Evolutionary conservation across 2,797 vertebrate species (phyloP).

Genomic region (Acridotheres tristis): DNA sequence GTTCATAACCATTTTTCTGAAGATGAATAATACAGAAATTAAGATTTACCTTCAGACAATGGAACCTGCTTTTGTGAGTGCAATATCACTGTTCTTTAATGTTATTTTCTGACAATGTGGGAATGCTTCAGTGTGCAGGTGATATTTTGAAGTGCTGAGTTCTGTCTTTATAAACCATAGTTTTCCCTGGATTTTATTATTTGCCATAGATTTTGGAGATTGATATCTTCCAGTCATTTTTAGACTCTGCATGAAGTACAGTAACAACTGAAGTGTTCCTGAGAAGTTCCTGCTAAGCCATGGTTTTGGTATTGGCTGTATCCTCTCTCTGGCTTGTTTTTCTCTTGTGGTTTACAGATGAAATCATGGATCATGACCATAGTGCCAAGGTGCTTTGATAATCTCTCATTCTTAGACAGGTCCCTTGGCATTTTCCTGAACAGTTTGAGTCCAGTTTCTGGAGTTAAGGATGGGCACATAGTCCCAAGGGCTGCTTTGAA

Average conservation of each 20-base stretch:
- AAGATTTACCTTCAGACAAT: neutral
- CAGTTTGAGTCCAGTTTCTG: neutral
- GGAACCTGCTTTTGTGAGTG: neutral
- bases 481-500: neutral
- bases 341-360: neutral
- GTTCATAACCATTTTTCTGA: neutral
- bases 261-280: neutral
- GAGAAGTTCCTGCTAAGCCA: neutral
- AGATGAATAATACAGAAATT: neutral
- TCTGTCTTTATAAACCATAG: neutral
- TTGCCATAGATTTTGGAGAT: neutral
- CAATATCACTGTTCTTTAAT: neutral
- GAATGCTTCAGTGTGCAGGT: neutral
- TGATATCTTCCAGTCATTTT: neutral
- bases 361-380: neutral
- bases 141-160: neutral
- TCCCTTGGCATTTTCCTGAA: neutral
- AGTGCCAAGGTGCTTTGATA: neutral
- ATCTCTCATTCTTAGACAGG: fast-evolving
- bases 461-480: neutral
- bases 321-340: neutral
- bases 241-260: neutral
- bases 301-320: neutral
- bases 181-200: conserved; percentile 1
- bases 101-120: neutral